Evolutionary conservation across 2,797 vertebrate species (phyloP).

Genomic region (Syngnathus acus): DNA sequence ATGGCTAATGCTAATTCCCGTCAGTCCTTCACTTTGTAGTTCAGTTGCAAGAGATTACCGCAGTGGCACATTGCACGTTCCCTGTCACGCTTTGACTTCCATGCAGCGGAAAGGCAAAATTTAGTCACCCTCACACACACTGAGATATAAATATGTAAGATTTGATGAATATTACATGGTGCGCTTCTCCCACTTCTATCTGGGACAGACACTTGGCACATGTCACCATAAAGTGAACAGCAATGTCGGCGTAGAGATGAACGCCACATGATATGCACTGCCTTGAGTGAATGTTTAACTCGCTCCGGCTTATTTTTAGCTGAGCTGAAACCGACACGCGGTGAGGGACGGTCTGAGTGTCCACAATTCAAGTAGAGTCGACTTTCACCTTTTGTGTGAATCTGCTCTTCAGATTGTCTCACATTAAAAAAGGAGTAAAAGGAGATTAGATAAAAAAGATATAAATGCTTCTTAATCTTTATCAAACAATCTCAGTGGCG

Average conservation of each 20-base stretch:
- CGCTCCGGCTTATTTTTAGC: conserved; percentile 17
- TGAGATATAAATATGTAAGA: conserved; percentile 46
- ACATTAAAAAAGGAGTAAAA: background rate
- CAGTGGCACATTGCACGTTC: background rate
- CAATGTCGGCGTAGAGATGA: background rate
- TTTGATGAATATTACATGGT: conserved; percentile 52
- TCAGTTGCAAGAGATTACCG: background rate
- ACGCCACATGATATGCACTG: background rate
- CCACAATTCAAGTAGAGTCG: background rate
- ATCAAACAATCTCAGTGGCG: background rate
- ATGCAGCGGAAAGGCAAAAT: conserved; percentile 7
- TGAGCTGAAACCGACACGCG: conserved; percentile 14
- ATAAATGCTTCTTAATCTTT: background rate
- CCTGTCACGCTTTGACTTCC: background rate
- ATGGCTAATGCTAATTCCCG: too few relatives aligned
- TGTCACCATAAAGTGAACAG: background rate
- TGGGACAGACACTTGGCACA: conserved; percentile 34
- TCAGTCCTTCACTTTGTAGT: too few relatives aligned
- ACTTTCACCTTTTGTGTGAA: conserved; percentile 2
- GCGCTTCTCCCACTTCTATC: conserved; percentile 38
- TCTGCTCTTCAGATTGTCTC: background rate
- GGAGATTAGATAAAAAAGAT: background rate
- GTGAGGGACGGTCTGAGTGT: background rate
- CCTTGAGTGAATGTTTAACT: conserved; percentile 9
- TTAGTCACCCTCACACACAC: conserved; percentile 6